These are phyloP conservation scores for Sardina pilchardus DNA, from an alignment of 2,113 vertebrate genomes.

Conservation along the genomic window DNA sequence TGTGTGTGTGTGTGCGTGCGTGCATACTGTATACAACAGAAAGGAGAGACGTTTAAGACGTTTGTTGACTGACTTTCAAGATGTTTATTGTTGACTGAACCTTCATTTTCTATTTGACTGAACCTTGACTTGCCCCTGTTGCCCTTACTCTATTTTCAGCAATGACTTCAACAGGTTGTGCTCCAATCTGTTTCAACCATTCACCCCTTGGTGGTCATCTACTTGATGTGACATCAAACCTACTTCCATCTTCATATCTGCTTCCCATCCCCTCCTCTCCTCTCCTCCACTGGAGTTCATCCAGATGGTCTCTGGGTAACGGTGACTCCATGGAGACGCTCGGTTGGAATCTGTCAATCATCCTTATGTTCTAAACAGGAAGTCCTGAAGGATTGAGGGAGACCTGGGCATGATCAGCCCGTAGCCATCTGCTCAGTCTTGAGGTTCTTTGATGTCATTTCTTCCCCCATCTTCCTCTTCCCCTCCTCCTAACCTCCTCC, in stretches of 20 bases:
- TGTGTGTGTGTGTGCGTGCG: background rate
- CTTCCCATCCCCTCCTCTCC: too few relatives aligned
- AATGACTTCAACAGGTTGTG: too few relatives aligned
- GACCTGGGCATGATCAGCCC: background rate
- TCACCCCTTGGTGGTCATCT: background rate
- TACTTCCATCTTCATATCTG: too few relatives aligned
- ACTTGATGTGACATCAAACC: background rate
- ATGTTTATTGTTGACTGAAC: background rate
- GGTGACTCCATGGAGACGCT: background rate
- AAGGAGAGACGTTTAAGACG: background rate
- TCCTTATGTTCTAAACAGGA: background rate
- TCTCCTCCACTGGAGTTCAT: too few relatives aligned
- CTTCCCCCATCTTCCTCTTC: background rate
- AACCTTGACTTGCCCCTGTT: too few relatives aligned
- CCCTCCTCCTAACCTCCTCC: background rate
- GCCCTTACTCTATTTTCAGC: too few relatives aligned
- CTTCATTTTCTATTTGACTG: too few relatives aligned
- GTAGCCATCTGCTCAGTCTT: slow-evolving; percentile 3
- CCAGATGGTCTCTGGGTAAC: too few relatives aligned
- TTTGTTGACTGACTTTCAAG: too few relatives aligned
- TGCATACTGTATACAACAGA: too few relatives aligned
- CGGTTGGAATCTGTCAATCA: background rate
- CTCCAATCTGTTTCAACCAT: background rate
- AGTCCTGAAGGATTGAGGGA: background rate
- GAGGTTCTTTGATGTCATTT: background rate